Evolutionary conservation across 1,140 invertebrate genomes (phyloP).

Genomic region (Acromyrmex heyeri): DNA sequence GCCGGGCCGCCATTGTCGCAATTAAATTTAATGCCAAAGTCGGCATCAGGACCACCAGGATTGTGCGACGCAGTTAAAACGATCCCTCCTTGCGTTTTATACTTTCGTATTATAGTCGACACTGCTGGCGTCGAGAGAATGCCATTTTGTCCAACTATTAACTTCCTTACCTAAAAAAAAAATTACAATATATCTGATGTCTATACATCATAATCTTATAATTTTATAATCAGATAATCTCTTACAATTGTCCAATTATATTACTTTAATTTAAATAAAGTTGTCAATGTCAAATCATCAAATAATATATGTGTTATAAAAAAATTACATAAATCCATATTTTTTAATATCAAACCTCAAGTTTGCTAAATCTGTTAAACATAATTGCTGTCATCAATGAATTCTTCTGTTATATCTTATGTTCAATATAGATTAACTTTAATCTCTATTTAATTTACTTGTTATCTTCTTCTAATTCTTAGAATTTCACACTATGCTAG

Average conservation of each 20-base stretch:
- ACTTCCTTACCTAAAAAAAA: conserved; percentile 90
- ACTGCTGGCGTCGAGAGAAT: conserved; percentile 99
- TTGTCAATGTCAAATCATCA: background rate
- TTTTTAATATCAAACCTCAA: conserved; percentile 3
- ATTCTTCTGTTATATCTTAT: background rate
- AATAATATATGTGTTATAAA: background rate
- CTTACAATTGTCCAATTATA: background rate
- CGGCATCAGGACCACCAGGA: conserved; percentile 98
- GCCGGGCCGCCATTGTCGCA: conserved; percentile 98
- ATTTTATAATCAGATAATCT: background rate
- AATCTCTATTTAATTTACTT: too few species aligned
- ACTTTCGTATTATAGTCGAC: conserved; percentile 96
- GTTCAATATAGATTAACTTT: too few species aligned
- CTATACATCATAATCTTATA: background rate
- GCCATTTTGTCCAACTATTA: conserved; percentile 97
- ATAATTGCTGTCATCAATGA: background rate
- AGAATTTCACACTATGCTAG: too few species aligned
- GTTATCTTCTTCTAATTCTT: too few species aligned
- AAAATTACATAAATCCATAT: background rate
- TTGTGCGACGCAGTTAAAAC: conserved; percentile 99
- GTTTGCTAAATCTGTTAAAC: background rate
- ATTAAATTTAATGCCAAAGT: conserved; percentile 99
- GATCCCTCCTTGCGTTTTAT: conserved; percentile 96
- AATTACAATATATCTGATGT: background rate
- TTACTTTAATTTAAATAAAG: conserved; percentile 6